Evolutionary conservation across 2,797 vertebrate genomes (phyloP).

Genomic region (Orientallactaga sibirica): DNA sequence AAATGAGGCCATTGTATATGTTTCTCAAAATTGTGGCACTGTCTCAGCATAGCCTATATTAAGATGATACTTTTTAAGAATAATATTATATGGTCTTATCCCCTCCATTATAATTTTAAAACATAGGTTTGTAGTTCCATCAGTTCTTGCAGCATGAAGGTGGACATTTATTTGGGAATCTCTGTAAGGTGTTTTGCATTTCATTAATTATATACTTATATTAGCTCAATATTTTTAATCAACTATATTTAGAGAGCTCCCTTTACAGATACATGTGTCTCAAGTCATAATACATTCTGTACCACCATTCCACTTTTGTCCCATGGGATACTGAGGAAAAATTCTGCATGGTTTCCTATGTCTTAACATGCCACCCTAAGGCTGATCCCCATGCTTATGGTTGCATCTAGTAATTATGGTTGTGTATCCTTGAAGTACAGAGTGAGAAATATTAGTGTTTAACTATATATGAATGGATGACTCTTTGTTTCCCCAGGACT

Average conservation of each 20-base stretch:
- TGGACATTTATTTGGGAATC: background rate
- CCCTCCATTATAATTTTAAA: background rate
- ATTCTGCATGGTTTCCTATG: background rate
- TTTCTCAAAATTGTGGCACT: background rate
- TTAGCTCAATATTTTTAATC: background rate
- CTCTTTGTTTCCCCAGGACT: background rate
- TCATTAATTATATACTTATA: background rate
- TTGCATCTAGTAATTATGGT: background rate
- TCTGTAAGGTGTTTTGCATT: background rate
- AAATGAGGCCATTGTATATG: background rate
- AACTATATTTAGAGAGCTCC: background rate
- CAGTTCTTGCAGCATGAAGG: background rate
- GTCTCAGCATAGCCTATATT: background rate
- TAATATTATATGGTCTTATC: background rate
- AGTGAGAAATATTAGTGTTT: constrained; percentile 18
- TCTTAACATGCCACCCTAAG: background rate
- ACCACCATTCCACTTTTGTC: background rate
- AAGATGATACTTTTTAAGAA: background rate
- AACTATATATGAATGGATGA: background rate
- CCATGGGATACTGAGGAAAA: background rate
- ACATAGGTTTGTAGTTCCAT: background rate
- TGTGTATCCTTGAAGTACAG: background rate
- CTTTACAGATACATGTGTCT: background rate
- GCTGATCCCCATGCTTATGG: background rate
- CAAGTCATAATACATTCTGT: background rate